Conservation (phyloP, 2,888 invertebrate genomes). For the Willowsia nigromaculata region DNA sequence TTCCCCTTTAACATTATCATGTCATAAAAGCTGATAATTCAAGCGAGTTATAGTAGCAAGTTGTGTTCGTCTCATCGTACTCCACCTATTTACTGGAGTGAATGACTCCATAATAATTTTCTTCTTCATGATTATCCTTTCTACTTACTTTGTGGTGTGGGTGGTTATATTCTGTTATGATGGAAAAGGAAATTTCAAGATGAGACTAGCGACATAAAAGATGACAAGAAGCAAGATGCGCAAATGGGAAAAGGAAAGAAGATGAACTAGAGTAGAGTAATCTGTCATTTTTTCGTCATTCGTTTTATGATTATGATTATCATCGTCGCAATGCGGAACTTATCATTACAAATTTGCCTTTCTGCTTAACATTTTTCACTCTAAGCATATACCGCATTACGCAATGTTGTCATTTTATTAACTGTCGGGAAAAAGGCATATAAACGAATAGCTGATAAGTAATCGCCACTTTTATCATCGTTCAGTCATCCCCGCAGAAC, state of each 20-base stretch:
- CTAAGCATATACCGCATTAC: background rate
- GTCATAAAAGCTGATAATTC: background rate
- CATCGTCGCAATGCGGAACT: conserved; percentile 31
- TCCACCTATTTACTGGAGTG: background rate
- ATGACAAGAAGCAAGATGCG: background rate
- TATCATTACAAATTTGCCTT: background rate
- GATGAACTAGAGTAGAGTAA: background rate
- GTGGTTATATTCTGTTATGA: background rate
- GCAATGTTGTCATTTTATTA: background rate
- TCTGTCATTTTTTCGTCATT: conserved; percentile 12
- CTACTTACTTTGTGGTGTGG: background rate
- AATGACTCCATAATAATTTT: background rate
- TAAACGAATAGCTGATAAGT: background rate
- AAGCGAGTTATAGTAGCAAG: background rate
- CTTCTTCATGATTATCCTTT: conserved; percentile 10
- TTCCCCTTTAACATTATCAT: background rate
- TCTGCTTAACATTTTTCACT: background rate
- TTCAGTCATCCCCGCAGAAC: background rate
- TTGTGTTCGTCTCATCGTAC: background rate
- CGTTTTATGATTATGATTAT: conserved; percentile 18
- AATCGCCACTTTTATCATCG: background rate
- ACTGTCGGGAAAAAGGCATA: background rate
- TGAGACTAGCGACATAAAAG: background rate
- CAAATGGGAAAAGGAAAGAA: background rate
- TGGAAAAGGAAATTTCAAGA: background rate